These are phyloP conservation scores for Micromussa lordhowensis DNA, from an alignment of 92 coral and sea anemone species.

Conservation along the genomic window DNA sequence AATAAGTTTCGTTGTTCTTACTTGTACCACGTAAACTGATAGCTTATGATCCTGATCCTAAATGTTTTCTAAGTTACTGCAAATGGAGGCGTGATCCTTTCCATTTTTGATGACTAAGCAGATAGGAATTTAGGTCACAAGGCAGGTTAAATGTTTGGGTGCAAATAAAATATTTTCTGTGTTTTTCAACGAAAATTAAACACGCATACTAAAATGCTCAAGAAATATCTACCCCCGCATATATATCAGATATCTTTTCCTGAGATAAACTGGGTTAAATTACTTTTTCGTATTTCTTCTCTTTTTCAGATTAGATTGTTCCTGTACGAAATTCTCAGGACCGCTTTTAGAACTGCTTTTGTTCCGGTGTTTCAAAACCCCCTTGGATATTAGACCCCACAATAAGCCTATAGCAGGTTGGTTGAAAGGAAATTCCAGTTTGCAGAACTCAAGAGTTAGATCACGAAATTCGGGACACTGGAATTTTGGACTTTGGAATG, in stretches of 20 bases:
- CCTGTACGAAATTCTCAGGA: not conserved
- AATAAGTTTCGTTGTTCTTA: not conserved
- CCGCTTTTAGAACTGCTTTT: not conserved
- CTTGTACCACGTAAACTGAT: not conserved
- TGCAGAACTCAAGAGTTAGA: not conserved
- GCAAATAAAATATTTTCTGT: not conserved
- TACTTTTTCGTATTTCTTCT: not conserved
- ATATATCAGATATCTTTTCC: not conserved
- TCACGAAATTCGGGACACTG: not conserved
- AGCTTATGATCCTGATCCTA: not conserved
- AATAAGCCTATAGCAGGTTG: not conserved
- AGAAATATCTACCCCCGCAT: not conserved
- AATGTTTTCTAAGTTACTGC: too few relatives aligned
- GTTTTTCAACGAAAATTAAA: not conserved
- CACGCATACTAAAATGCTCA: not conserved
- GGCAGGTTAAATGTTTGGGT: not conserved
- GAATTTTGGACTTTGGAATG: not conserved
- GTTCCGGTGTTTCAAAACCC: not conserved
- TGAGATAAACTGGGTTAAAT: not conserved
- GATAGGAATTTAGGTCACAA: not conserved
- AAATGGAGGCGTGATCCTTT: not conserved
- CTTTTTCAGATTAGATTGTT: not conserved
- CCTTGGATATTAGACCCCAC: not conserved
- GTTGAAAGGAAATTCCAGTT: not conserved
- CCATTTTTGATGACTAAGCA: conserved; percentile 2